These are phyloP conservation scores for Lycaena phlaeas DNA, from an alignment of 2,888 invertebrate genomes.

Conservation along the genomic window DNA sequence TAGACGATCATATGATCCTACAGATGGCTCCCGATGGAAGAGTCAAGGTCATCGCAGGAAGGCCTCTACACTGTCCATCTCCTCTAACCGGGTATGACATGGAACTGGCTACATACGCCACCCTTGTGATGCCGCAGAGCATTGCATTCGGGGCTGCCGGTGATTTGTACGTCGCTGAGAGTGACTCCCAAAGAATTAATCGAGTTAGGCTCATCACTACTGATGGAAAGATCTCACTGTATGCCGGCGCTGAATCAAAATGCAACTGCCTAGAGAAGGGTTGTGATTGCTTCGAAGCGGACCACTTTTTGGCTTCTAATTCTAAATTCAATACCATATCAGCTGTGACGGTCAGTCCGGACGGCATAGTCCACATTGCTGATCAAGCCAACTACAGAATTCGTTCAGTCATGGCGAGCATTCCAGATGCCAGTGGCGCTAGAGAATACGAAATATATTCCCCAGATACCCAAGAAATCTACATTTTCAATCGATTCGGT, in stretches of 20 bases:
- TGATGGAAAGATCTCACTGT: conserved; percentile 93
- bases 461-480: conserved; percentile 95
- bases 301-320: conserved; percentile 91
- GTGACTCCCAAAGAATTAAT: conserved; percentile 95
- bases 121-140: conserved; percentile 93
- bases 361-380: conserved; percentile 94
- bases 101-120: conserved; percentile 92
- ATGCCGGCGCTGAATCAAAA: conserved; percentile 94
- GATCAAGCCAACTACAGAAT: conserved; percentile 95
- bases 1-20: conserved; percentile 96
- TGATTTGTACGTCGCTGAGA: conserved; percentile 94
- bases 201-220: conserved; percentile 92
- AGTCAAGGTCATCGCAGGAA: conserved; percentile 93
- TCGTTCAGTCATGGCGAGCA: conserved; percentile 89
- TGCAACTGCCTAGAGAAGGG: conserved; percentile 93
- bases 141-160: conserved; percentile 95
- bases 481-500: conserved; percentile 94
- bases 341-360: conserved; percentile 92
- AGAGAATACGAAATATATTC: conserved; percentile 95
- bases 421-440: conserved; percentile 87
- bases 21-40: conserved; percentile 93
- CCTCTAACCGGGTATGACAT: conserved; percentile 85
- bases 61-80: conserved; percentile 93
- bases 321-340: conserved; percentile 96
- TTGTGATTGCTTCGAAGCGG: conserved; percentile 94